Conservation (phyloP, 35 echinoderm and acorn worm genomes). For the Apostichopus californicus region DNA sequence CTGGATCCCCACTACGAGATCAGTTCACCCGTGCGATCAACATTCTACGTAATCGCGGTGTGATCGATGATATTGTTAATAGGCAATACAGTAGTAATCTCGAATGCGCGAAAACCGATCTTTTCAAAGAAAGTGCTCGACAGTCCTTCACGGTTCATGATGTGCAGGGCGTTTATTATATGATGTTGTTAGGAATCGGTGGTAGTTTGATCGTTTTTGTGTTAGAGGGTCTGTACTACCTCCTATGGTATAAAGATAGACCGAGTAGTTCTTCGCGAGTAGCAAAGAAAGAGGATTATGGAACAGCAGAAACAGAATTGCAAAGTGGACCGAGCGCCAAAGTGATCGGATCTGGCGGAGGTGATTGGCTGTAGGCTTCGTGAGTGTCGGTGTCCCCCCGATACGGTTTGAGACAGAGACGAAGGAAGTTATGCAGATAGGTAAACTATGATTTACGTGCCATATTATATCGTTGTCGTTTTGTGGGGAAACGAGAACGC, state of each 20-base stretch:
- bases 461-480: too few species aligned
- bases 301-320: neutral
- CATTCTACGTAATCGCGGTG: constrained; percentile 50
- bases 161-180: constrained; percentile 79
- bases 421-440: too few species aligned
- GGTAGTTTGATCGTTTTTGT: constrained; percentile 75
- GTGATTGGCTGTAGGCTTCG: neutral
- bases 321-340: neutral
- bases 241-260: neutral
- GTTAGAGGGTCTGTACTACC: constrained; percentile 54
- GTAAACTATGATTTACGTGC: too few species aligned
- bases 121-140: constrained; percentile 61
- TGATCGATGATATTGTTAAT: constrained; percentile 53
- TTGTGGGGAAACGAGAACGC: too few species aligned
- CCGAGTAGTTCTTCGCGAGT: neutral
- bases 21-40: constrained; percentile 74
- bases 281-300: neutral
- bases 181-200: constrained; percentile 65
- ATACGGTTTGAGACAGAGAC: too few species aligned
- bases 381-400: too few species aligned
- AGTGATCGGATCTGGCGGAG: neutral
- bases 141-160: constrained; percentile 81
- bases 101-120: constrained; percentile 43
- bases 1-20: constrained; percentile 89
- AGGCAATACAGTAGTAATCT: constrained; percentile 49